Percentiles rank a stretch among this genome's conserved stretches.
Conservation (phyloP, 2,888 invertebrate genomes). For the Cactoblastis cactorum region DNA sequence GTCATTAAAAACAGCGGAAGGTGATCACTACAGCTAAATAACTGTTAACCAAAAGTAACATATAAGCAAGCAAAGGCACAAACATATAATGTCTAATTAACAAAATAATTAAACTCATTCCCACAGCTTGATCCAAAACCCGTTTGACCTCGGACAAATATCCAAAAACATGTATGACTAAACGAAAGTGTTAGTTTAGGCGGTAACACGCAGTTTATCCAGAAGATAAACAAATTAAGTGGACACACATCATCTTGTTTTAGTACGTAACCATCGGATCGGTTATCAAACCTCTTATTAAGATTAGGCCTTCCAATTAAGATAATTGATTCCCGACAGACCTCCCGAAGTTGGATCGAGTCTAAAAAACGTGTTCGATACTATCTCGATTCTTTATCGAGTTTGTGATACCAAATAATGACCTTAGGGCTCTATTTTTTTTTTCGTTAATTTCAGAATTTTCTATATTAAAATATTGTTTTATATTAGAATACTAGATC, state of each 20-base stretch:
- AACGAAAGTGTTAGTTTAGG: conserved; percentile 8
- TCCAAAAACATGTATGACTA: conserved; percentile 3
- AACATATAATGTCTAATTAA: not conserved
- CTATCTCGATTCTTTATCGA: conserved; percentile 35
- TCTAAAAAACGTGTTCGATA: conserved; percentile 41
- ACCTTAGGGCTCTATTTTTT: conserved; percentile 24
- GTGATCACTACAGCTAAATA: not conserved
- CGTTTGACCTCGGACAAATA: conserved; percentile 1
- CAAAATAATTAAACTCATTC: conserved; percentile 10
- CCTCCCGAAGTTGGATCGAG: conserved; percentile 49
- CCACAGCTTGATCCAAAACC: conserved; percentile 9
- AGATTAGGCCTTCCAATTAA: conserved; percentile 72
- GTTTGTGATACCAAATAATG: conserved; percentile 26
- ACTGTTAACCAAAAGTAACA: not conserved
- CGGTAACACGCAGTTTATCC: conserved; percentile 6
- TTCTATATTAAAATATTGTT: not conserved
- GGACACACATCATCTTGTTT: conserved; percentile 36
- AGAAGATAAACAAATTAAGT: conserved; percentile 46
- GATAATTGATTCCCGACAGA: conserved; percentile 66
- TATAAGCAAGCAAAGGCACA: not conserved
- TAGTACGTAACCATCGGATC: conserved; percentile 36
- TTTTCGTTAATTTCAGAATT: conserved; percentile 16
- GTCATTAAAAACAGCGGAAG: not conserved
- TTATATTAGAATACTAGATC: too few species aligned
- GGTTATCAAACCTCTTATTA: conserved; percentile 53